phyloP scores from a whole-genome alignment of 92 coral and sea anemone genomes.

The Zoanthus gigantus region DNA sequence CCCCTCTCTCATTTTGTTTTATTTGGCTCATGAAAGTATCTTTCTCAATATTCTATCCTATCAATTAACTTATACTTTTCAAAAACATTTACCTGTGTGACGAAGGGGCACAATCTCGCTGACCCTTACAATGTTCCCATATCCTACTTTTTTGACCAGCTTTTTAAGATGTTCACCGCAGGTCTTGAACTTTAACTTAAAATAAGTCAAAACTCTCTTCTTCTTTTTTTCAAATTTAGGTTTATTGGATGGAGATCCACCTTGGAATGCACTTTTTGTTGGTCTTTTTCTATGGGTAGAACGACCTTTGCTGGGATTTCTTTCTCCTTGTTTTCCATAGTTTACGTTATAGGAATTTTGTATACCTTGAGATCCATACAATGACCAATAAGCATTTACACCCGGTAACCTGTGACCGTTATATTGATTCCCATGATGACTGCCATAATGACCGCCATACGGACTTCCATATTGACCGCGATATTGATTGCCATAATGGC shows the following conservation, averaged over 20 bases:
- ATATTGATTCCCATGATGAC: too few relatives aligned
- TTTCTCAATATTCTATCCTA: background rate
- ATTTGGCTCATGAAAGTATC: too few relatives aligned
- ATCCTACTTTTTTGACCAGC: constrained; percentile 23
- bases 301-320: background rate
- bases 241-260: background rate
- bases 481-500: constrained; percentile 1
- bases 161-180: constrained; percentile 12
- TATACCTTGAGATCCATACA: background rate
- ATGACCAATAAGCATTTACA: background rate
- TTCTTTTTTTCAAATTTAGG: constrained; percentile 1
- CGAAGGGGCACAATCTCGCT: constrained; percentile 6
- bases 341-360: background rate
- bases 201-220: constrained; percentile 31
- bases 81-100: constrained; percentile 17
- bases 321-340: background rate
- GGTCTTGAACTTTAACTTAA: constrained; percentile 33
- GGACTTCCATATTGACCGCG: background rate
- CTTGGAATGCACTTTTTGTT: background rate
- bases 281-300: background rate
- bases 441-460: too few relatives aligned
- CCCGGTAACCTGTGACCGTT: background rate
- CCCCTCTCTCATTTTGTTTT: background rate
- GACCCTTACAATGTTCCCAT: constrained; percentile 40
- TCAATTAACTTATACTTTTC: background rate